Conservation (phyloP, 2,888 invertebrate genomes). For the Bugula neritina region DNA sequence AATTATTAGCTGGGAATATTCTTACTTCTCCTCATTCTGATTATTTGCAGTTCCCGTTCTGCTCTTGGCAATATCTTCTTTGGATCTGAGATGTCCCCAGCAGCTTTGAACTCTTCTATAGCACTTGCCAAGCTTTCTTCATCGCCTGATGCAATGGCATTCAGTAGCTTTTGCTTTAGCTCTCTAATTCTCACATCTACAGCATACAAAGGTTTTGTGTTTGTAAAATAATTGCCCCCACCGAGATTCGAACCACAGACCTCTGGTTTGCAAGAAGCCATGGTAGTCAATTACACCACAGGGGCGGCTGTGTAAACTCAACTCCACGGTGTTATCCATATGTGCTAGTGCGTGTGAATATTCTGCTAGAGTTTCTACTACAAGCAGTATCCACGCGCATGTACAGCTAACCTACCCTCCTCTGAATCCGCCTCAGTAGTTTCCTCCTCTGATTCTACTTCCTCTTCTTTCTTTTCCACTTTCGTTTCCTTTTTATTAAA, state of each 20-base stretch:
- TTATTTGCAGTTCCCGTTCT: conserved; percentile 34
- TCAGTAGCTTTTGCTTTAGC: neutral
- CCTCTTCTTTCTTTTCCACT: neutral
- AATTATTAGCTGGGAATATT: too few species aligned
- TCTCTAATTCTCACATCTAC: neutral
- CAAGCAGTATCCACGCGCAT: too few species aligned
- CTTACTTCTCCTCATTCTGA: conserved; percentile 39
- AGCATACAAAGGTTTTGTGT: too few species aligned
- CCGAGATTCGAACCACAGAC: too few species aligned
- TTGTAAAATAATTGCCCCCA: too few species aligned
- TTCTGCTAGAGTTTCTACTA: too few species aligned
- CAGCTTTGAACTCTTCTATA: conserved; percentile 33
- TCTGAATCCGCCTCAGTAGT: neutral
- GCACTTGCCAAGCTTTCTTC: conserved; percentile 28
- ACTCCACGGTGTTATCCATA: too few species aligned
- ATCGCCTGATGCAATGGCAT: neutral
- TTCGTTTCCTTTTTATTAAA: too few species aligned
- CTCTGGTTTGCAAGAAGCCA: too few species aligned
- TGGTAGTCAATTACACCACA: too few species aligned
- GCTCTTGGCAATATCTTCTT: conserved; percentile 36
- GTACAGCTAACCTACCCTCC: neutral
- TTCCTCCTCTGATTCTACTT: neutral
- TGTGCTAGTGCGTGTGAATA: too few species aligned
- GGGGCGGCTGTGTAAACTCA: too few species aligned
- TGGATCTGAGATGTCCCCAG: conserved; percentile 33